Conservation (phyloP, 1,140 invertebrate genomes). For the Drosophila pectinifera region DNA sequence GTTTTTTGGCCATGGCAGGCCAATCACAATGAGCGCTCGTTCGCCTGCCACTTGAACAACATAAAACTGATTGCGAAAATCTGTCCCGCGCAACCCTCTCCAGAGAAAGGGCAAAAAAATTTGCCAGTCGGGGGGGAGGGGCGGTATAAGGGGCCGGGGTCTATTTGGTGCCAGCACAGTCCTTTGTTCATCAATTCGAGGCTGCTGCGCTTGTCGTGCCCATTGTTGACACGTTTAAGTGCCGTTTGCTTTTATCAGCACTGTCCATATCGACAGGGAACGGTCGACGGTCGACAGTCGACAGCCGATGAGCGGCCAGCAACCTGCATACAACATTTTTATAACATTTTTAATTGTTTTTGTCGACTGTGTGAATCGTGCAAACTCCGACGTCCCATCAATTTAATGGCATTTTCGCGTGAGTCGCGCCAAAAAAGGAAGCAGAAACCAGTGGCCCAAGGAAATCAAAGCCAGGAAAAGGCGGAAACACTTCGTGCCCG, state of each 20-base stretch:
- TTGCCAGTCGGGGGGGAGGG: constrained; percentile 10
- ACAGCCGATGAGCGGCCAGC: constrained; percentile 20
- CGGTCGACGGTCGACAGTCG: constrained; percentile 10
- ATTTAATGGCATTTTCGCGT: constrained; percentile 81
- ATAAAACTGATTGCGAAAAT: constrained; percentile 82
- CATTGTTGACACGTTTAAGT: constrained; percentile 83
- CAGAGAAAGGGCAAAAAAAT: constrained; percentile 27
- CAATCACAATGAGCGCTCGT: constrained; percentile 69
- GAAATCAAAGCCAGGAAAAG: constrained; percentile 64
- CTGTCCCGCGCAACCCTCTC: constrained; percentile 65
- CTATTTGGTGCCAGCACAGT: constrained; percentile 45
- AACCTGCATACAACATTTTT: constrained; percentile 79
- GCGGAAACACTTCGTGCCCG: constrained; percentile 23
- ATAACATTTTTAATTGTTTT: constrained; percentile 83
- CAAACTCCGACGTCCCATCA: constrained; percentile 60
- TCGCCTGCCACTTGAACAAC: constrained; percentile 72
- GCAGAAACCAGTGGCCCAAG: constrained; percentile 3
- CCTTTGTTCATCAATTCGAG: constrained; percentile 67
- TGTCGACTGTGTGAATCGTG: constrained; percentile 71
- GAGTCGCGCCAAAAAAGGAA: constrained; percentile 35
- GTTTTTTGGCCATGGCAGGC: constrained; percentile 35
- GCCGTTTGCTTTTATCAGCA: constrained; percentile 81
- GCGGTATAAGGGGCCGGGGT: neutral
- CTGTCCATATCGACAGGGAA: constrained; percentile 55
- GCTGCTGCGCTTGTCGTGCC: constrained; percentile 72